Evolutionary conservation across 2,113 vertebrate genomes (phyloP).

Genomic region (Benitochromis conjunctus): DNA sequence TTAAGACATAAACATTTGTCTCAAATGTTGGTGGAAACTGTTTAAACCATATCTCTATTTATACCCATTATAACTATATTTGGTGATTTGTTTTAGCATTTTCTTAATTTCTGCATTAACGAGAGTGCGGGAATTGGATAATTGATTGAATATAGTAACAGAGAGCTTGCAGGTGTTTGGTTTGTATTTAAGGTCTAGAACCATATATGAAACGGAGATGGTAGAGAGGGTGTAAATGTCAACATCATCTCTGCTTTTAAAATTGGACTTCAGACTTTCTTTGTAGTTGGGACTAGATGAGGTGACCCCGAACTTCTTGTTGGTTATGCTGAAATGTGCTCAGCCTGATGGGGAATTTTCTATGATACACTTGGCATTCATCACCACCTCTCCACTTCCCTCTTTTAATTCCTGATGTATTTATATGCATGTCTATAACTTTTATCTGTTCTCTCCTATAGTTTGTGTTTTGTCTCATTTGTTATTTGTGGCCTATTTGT

Average conservation of each 20-base stretch:
- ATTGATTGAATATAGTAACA: background rate
- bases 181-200: background rate
- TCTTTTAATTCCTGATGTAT: background rate
- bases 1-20: background rate
- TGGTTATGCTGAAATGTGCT: background rate
- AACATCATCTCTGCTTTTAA: background rate
- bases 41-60: background rate
- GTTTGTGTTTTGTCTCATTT: background rate
- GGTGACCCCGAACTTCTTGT: background rate
- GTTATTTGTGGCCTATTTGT: background rate
- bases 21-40: background rate
- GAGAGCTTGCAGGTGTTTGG: rapidly evolving
- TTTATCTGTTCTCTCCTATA: background rate
- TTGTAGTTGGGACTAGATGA: background rate
- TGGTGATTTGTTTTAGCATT: background rate
- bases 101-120: background rate
- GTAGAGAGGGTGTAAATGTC: background rate
- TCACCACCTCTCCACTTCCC: background rate
- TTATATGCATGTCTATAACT: background rate
- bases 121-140: background rate
- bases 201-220: rapidly evolving
- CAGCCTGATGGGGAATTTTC: background rate
- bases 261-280: background rate
- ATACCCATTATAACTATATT: background rate
- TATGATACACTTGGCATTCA: background rate